Base-by-base conservation (phyloP, 2,797 vertebrate species). In the Otus scops region DNA sequence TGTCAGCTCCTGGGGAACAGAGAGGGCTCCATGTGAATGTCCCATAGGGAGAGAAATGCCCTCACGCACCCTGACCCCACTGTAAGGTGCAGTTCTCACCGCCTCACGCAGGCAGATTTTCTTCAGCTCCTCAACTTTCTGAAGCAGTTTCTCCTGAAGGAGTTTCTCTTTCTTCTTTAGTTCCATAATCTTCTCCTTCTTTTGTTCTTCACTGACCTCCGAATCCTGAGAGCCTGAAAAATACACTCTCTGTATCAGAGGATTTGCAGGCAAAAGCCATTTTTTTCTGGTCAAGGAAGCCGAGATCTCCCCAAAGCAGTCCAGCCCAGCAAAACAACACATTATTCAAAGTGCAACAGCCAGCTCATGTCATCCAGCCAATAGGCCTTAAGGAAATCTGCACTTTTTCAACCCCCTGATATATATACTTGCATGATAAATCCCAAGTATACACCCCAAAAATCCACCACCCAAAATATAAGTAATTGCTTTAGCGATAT, bases 61-160 rank as follows among this genome's bases (percentile, higher is more conserved):
- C 47, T 63, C 28, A 34, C 30, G 34, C 38, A 0, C 34, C 60
- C 32, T 4, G 0, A 39, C 11, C 68, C 24, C 38, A 32, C 13
- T 0, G 0, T 3, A 12, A 59, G 50, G 23, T 24, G 45, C 17
- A 32, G 30, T 13, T 94, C 99, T 99, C 95, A 99, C 99, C 45
- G 99, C 99, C 97, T 99, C 99, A 57, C 99, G 98, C 94, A 99
- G 76, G 95, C 99, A 99, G 82, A 99, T 98, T 89, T 98, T 98
- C 97, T 99, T 99, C 53, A 99, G 98, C 82, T 99, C 99, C 70
- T 99, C 98, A 6, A 99, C 97, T 85, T 99, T 99, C 88, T 98
- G 97, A 30, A 98, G 95, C 41, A 99, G 98, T 20, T 98, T 98
- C 54, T 99, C 99, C 87, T 99, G 98, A 77, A 99, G 98, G 36